A percentile compares a stretch with the other conserved stretches of the same genome.
These are phyloP conservation scores for Nasonia longicornis DNA, from an alignment of 1,140 invertebrate species.

Conservation along the genomic window DNA sequence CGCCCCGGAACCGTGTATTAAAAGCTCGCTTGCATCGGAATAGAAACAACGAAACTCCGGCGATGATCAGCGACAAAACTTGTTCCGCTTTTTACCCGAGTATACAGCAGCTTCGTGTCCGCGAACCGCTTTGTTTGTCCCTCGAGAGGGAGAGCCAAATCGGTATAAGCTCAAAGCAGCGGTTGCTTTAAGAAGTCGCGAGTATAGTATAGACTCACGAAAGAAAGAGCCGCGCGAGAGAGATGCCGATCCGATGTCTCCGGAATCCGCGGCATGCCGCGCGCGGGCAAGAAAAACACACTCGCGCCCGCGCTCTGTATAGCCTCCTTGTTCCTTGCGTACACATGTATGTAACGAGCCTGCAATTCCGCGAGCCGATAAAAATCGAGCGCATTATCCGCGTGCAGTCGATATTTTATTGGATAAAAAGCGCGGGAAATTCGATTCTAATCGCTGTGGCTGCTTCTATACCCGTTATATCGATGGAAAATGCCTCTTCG, in stretches of 20 bases:
- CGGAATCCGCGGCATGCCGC: slow-evolving; percentile 30
- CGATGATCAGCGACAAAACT: neutral
- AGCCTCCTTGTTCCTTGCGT: neutral
- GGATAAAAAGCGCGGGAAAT: neutral
- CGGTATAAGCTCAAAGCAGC: slow-evolving; percentile 34
- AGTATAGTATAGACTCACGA: slow-evolving; percentile 10
- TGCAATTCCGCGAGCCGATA: slow-evolving; percentile 13
- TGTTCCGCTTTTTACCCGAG: neutral
- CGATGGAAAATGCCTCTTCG: too few relatives aligned
- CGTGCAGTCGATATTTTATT: neutral
- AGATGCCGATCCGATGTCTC: slow-evolving; percentile 41
- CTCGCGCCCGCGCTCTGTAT: slow-evolving; percentile 11
- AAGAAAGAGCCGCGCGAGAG: neutral
- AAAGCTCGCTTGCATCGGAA: neutral
- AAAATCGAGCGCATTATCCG: neutral
- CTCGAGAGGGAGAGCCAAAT: neutral
- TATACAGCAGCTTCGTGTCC: neutral
- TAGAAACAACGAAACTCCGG: neutral
- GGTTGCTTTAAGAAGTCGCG: slow-evolving; percentile 33
- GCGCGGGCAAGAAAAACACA: slow-evolving; percentile 13
- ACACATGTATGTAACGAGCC: slow-evolving; percentile 9
- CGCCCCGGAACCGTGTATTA: neutral
- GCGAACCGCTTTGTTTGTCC: neutral
- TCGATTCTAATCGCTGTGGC: slow-evolving; percentile 12
- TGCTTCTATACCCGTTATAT: too few relatives aligned